phyloP scores from a whole-genome alignment of 2,113 vertebrate genomes.

The Sturnus vulgaris region DNA sequence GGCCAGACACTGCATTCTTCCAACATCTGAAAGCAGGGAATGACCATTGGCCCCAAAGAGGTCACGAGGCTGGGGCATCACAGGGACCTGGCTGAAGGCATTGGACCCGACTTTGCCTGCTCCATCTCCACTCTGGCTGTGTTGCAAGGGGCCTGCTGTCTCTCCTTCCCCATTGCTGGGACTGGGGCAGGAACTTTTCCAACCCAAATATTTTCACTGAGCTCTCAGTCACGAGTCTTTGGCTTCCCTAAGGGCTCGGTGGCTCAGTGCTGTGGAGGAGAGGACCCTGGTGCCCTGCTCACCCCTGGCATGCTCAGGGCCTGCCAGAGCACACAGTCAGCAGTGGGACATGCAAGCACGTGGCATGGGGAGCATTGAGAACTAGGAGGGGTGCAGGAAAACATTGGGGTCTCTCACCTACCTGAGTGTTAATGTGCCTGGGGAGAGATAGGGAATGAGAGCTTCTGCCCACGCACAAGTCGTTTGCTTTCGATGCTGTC shows the following conservation, averaged over 20 bases:
- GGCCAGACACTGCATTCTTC: not conserved
- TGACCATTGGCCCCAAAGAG: not conserved
- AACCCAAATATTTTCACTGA: not conserved
- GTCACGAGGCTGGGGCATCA: rapidly evolving
- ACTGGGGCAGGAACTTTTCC: not conserved
- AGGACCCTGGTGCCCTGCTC: not conserved
- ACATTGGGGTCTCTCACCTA: not conserved
- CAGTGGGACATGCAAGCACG: not conserved
- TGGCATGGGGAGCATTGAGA: not conserved
- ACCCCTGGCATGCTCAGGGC: not conserved
- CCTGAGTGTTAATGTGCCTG: not conserved
- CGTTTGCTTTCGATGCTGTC: not conserved
- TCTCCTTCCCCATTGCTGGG: not conserved
- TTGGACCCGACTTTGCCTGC: not conserved
- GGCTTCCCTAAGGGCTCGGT: not conserved
- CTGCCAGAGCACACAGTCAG: not conserved
- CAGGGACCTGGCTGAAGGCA: not conserved
- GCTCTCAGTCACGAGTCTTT: not conserved
- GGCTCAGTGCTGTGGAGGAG: not conserved
- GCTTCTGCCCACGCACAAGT: not conserved
- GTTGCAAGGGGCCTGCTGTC: not conserved
- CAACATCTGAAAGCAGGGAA: not conserved
- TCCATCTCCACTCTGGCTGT: not conserved
- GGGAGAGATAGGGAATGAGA: not conserved
- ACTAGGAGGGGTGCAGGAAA: not conserved